Percentiles rank a stretch among this genome's conserved stretches.
Evolutionary conservation across 2,113 vertebrate species (phyloP).

Genomic region (Larimichthys crocea): DNA sequence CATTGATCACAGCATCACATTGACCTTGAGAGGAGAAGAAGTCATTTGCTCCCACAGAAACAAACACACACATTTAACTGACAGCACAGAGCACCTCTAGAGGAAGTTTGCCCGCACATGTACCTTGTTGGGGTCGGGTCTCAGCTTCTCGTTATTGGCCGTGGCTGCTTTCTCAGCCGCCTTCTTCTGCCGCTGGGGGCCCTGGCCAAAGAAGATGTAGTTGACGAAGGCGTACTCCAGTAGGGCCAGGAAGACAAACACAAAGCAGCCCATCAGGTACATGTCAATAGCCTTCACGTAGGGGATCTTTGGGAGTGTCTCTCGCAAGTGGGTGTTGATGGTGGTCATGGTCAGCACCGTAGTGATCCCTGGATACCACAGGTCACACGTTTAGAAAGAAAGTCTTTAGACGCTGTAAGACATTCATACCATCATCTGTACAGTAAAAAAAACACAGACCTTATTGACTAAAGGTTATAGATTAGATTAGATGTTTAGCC

Average conservation of each 20-base stretch:
- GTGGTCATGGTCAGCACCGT: slow-evolving; percentile 99
- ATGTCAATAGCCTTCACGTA: slow-evolving; percentile 99
- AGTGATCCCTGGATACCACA: slow-evolving; percentile 91
- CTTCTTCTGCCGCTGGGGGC: slow-evolving; percentile 99
- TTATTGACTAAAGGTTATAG: neutral
- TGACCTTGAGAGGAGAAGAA: slow-evolving; percentile 78
- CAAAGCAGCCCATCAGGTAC: slow-evolving; percentile 99
- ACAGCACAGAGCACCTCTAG: slow-evolving; percentile 65
- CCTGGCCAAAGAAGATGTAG: slow-evolving; percentile 99
- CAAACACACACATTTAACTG: slow-evolving; percentile 67
- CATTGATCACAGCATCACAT: slow-evolving; percentile 77
- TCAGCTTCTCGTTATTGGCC: slow-evolving; percentile 96
- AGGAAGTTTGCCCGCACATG: slow-evolving; percentile 5
- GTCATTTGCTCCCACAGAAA: slow-evolving; percentile 65
- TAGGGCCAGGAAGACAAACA: slow-evolving; percentile 98
- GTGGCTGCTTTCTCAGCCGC: slow-evolving; percentile 96
- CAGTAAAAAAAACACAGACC: neutral
- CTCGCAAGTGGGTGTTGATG: slow-evolving; percentile 98
- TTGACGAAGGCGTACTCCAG: slow-evolving; percentile 99
- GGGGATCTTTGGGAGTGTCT: slow-evolving; percentile 99
- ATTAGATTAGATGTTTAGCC: neutral
- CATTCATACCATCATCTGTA: slow-evolving; percentile 18
- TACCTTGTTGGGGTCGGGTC: slow-evolving; percentile 98
- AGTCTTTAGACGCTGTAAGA: neutral
- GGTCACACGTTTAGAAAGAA: slow-evolving; percentile 58